Percentiles rank a stretch among this genome's conserved stretches.
Conservation (phyloP, 2,113 vertebrate genomes). For the Nycticebus coucang region DNA sequence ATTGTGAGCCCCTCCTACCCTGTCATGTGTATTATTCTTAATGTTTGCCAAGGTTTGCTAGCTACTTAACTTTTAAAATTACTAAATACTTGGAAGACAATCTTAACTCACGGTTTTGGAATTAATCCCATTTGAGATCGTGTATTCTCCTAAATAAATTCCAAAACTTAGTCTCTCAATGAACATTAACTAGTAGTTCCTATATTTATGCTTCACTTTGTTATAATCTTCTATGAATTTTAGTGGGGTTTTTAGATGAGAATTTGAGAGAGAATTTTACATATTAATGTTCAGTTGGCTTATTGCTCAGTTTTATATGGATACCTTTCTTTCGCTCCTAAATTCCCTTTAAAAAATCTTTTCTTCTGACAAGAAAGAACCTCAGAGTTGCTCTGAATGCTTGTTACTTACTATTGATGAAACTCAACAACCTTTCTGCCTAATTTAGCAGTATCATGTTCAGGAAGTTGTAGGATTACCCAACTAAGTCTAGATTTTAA, state of each 20-base stretch:
- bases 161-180: not conserved
- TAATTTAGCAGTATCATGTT: constrained; percentile 28
- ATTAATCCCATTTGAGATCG: not conserved
- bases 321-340: not conserved
- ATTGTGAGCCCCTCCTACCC: not conserved
- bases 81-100: not conserved
- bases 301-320: not conserved
- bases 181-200: not conserved
- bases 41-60: not conserved
- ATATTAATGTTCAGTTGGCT: not conserved
- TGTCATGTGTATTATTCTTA: not conserved
- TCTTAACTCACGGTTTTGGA: constrained; percentile 12
- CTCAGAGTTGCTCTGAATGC: not conserved
- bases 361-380: constrained; percentile 1
- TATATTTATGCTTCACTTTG: not conserved
- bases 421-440: not conserved
- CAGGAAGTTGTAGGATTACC: constrained; percentile 12
- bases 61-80: constrained; percentile 9
- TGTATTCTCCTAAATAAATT: not conserved
- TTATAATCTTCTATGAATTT: not conserved
- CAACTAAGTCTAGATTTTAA: constrained; percentile 11
- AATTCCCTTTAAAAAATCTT: constrained; percentile 22
- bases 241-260: not conserved
- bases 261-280: not conserved
- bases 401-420: not conserved